Conservation (phyloP, 1,140 invertebrate genomes). For the Penaeus japonicus region DNA sequence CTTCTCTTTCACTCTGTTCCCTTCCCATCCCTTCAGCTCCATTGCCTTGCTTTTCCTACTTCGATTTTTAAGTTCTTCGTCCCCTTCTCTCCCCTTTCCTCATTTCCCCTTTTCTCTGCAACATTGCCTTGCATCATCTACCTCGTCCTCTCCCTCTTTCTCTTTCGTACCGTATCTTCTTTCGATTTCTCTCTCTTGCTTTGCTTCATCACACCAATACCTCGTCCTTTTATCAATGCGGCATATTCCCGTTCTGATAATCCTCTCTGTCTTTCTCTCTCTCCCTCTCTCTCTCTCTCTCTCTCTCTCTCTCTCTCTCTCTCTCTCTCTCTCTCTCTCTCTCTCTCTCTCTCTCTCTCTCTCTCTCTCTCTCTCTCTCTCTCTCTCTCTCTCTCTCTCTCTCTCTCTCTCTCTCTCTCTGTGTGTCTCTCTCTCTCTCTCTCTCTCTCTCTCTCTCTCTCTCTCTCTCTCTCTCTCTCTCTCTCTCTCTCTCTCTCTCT, state of each 20-base stretch:
- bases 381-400: not conserved
- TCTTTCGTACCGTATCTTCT: not conserved
- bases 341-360: conserved; percentile 23
- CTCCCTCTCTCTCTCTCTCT: not conserved
- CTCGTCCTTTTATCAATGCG: too few relatives aligned
- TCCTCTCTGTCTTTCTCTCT: not conserved
- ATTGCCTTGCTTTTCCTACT: not conserved
- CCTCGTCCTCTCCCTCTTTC: not conserved
- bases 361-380: not conserved
- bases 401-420: not conserved
- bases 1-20: not conserved
- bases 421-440: not conserved
- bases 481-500: not conserved
- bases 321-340: not conserved
- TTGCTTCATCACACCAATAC: not conserved
- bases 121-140: not conserved
- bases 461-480: not conserved
- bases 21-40: not conserved
- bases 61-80: not conserved
- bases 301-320: conserved; percentile 20
- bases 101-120: conserved; percentile 27
- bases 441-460: not conserved
- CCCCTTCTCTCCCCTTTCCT: conserved; percentile 1
- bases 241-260: not conserved
- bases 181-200: conserved; percentile 12